These are phyloP conservation scores for Amphipoea lucens DNA, from an alignment of 2,888 invertebrate species.

Conservation along the genomic window DNA sequence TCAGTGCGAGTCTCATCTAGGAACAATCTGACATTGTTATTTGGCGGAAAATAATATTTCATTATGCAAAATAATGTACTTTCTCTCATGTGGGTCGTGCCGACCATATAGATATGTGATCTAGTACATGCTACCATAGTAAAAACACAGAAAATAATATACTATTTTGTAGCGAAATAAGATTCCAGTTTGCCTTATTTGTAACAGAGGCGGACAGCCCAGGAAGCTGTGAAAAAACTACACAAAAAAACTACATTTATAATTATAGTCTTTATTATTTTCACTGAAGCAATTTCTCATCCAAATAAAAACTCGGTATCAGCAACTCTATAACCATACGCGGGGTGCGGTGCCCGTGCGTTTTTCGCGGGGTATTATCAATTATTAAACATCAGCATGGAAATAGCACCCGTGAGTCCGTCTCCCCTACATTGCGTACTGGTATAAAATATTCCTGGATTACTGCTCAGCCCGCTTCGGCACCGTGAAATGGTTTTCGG, in stretches of 20 bases:
- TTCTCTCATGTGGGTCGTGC: background rate
- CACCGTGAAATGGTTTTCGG: slow-evolving; percentile 89
- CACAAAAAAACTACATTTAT: background rate
- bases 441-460: slow-evolving; percentile 89
- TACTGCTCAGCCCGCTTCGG: slow-evolving; percentile 80
- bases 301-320: slow-evolving; percentile 58
- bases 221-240: background rate
- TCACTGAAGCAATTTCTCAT: background rate
- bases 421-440: slow-evolving; percentile 84
- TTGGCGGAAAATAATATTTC: too few species aligned
- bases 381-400: slow-evolving; percentile 91
- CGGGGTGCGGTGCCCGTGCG: slow-evolving; percentile 80
- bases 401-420: slow-evolving; percentile 89
- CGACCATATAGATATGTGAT: too few species aligned
- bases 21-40: background rate
- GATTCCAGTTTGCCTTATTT: background rate
- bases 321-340: slow-evolving; percentile 74
- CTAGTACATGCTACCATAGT: background rate
- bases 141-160: background rate
- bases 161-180: background rate
- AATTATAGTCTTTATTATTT: background rate
- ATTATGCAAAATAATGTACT: too few species aligned
- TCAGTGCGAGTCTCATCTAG: background rate
- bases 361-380: slow-evolving; percentile 90
- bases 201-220: too few species aligned